Conservation (phyloP, 1,140 invertebrate species). For the Pollicipes pollicipes region DNA sequence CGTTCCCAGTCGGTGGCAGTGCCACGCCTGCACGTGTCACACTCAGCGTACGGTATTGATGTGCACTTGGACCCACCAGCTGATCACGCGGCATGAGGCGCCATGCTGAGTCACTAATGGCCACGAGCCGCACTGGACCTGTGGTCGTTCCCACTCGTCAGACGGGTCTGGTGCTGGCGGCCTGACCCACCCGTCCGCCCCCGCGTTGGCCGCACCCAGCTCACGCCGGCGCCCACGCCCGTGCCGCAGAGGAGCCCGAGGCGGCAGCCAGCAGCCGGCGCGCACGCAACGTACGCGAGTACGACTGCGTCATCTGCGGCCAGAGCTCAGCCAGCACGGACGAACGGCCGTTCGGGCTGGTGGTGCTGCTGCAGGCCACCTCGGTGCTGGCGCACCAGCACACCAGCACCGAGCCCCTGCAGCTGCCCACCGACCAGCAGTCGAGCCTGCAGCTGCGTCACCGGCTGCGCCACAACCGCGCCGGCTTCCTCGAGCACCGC, state of each 20-base stretch:
- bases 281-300: slow-evolving; percentile 34
- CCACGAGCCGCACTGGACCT: no score
- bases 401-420: slow-evolving; percentile 34
- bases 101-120: no score
- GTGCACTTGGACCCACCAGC: no score
- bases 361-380: slow-evolving; percentile 69
- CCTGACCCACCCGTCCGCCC: no score
- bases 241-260: neutral
- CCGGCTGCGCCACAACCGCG: neutral
- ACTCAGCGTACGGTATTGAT: no score
- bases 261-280: neutral
- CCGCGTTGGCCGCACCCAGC: no score
- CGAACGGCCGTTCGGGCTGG: slow-evolving; percentile 72
- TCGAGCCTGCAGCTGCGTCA: slow-evolving; percentile 27
- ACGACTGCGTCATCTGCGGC: slow-evolving; percentile 91
- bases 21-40: no score
- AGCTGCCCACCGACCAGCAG: slow-evolving; percentile 46
- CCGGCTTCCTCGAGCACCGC: neutral
- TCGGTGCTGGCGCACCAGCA: slow-evolving; percentile 59
- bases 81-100: no score
- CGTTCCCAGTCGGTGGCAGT: neutral
- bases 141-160: no score
- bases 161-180: no score
- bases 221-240: no score
- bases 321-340: slow-evolving; percentile 66